Conservation (phyloP, 2,888 invertebrate species). For the Drosophila stalkeri region DNA sequence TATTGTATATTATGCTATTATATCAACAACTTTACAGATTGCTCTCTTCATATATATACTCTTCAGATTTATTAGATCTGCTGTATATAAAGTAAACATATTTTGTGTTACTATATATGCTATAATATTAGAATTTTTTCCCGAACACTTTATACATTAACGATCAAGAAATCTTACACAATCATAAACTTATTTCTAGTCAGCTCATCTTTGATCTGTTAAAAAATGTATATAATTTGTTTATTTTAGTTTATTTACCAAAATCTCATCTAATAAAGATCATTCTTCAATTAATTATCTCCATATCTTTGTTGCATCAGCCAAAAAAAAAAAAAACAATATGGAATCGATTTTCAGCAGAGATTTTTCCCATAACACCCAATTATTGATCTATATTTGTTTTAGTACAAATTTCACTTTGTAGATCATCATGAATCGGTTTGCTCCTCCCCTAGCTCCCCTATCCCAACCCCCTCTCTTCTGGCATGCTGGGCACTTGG, state of each 20-base stretch:
- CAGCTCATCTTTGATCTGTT: neutral
- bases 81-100: neutral
- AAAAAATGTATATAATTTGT: too few relatives aligned
- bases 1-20: neutral
- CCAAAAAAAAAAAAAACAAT: neutral
- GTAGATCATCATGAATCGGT: slow-evolving; percentile 7
- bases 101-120: neutral
- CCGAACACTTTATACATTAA: too few relatives aligned
- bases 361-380: neutral
- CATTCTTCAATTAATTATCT: neutral
- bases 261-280: neutral
- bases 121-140: too few relatives aligned
- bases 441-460: too few relatives aligned
- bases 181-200: neutral
- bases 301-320: neutral
- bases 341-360: neutral
- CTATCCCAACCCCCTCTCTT: neutral
- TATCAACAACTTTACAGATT: too few relatives aligned
- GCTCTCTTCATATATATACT: too few relatives aligned
- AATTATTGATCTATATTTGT: slow-evolving; percentile 7
- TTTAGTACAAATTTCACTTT: neutral
- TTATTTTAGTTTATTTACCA: neutral
- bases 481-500: slow-evolving; percentile 24
- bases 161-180: neutral
- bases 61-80: too few relatives aligned